These are phyloP conservation scores for Pristis pectinata DNA, from an alignment of 2,797 vertebrate genomes.

Conservation along the genomic window DNA sequence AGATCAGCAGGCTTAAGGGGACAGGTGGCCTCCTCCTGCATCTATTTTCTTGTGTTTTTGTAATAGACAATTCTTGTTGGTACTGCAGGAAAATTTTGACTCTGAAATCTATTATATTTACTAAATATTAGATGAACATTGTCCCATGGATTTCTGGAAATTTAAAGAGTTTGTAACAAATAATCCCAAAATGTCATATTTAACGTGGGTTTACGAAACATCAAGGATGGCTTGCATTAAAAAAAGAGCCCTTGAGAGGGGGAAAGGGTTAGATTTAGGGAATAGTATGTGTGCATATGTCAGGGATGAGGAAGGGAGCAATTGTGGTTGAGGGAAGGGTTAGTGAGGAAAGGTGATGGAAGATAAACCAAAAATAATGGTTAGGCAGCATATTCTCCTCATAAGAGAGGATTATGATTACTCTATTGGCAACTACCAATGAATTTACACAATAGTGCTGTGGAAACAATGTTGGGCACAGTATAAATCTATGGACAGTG, in stretches of 20 bases:
- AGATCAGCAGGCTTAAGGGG: no score
- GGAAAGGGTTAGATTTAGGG: no score
- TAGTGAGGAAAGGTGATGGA: not conserved
- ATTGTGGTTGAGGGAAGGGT: not conserved
- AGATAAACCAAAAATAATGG: not conserved
- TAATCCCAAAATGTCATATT: not conserved
- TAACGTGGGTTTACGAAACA: not conserved
- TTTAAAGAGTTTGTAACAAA: not conserved
- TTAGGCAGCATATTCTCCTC: not conserved
- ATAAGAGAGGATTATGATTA: not conserved
- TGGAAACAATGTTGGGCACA: not conserved
- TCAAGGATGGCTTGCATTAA: not conserved
- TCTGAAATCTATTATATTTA: not conserved
- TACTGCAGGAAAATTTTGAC: not conserved
- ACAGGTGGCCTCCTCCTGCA: no score
- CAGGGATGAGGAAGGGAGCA: not conserved
- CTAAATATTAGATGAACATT: not conserved
- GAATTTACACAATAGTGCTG: not conserved
- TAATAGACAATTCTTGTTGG: not conserved
- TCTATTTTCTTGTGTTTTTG: no score
- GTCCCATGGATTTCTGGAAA: not conserved
- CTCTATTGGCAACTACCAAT: not conserved
- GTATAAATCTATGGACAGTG: not conserved
- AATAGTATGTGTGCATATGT: not conserved
- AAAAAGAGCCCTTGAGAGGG: not conserved